These are phyloP conservation scores for Scrobipalpa costella DNA, from an alignment of 2,888 invertebrate genomes.

Conservation along the genomic window DNA sequence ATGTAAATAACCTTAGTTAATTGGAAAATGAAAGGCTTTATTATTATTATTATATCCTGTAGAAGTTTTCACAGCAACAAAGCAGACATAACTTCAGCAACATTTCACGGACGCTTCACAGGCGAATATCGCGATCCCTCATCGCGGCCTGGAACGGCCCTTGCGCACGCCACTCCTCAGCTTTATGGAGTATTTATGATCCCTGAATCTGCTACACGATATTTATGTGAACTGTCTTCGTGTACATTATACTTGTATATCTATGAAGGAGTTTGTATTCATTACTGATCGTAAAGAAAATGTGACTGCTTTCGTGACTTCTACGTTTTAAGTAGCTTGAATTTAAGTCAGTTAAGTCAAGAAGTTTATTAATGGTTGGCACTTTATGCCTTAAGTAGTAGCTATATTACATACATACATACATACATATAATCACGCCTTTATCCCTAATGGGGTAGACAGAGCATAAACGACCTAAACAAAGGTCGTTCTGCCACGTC, in stretches of 20 bases:
- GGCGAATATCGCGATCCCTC: constrained; percentile 8
- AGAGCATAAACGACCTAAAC: too few relatives aligned
- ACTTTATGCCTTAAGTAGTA: too few relatives aligned
- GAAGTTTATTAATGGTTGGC: too few relatives aligned
- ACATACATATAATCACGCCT: too few relatives aligned
- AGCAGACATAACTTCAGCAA: background rate
- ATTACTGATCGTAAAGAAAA: constrained; percentile 12
- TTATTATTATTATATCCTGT: background rate
- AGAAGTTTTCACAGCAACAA: background rate
- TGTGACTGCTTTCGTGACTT: constrained; percentile 1
- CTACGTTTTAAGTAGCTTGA: background rate
- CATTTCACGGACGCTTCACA: background rate
- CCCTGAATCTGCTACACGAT: background rate
- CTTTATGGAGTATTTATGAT: too few relatives aligned
- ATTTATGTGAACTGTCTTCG: background rate
- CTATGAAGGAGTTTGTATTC: background rate
- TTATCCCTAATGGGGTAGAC: too few relatives aligned
- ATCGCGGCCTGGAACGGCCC: background rate
- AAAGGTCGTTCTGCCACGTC: too few relatives aligned
- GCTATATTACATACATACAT: too few relatives aligned
- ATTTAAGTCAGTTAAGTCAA: background rate
- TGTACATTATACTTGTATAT: too few relatives aligned
- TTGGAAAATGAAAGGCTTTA: too few relatives aligned
- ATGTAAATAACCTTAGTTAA: too few relatives aligned
- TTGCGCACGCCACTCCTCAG: constrained; percentile 12